Conservation (phyloP, 2,797 vertebrate species). For the Peromyscus attwateri region DNA sequence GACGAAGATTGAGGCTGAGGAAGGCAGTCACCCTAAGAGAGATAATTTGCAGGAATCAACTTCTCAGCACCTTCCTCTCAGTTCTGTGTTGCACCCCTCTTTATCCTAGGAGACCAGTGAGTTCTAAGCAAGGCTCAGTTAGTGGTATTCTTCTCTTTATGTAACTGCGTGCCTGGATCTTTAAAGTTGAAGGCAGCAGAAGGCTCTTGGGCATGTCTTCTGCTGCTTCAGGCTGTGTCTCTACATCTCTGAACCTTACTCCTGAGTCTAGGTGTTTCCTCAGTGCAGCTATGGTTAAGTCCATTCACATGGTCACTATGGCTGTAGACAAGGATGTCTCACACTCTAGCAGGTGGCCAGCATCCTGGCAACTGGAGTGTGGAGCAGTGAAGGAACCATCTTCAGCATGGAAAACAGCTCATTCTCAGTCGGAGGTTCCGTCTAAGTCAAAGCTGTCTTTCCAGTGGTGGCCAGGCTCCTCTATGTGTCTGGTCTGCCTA, state of each 20-base stretch:
- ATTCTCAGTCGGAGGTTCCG: neutral
- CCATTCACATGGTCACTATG: fast-evolving
- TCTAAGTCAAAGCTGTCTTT: neutral
- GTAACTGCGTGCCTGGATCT: neutral
- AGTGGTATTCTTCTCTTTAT: neutral
- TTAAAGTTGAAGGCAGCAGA: neutral
- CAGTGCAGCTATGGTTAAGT: neutral
- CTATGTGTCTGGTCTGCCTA: neutral
- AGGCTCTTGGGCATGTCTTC: neutral
- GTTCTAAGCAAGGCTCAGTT: neutral
- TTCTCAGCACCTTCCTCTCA: neutral
- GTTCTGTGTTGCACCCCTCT: neutral
- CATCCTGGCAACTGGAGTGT: fast-evolving
- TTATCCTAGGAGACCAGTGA: neutral
- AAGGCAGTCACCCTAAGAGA: neutral
- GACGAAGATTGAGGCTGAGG: neutral
- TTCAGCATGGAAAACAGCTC: neutral
- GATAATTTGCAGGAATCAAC: neutral
- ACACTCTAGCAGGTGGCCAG: too few relatives aligned
- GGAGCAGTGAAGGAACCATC: neutral
- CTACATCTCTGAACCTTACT: neutral
- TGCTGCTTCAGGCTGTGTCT: neutral
- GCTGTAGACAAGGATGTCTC: neutral
- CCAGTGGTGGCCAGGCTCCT: neutral
- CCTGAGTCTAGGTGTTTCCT: neutral